phyloP scores from a whole-genome alignment of 2,888 invertebrate species.

The Brenthis daphne region DNA sequence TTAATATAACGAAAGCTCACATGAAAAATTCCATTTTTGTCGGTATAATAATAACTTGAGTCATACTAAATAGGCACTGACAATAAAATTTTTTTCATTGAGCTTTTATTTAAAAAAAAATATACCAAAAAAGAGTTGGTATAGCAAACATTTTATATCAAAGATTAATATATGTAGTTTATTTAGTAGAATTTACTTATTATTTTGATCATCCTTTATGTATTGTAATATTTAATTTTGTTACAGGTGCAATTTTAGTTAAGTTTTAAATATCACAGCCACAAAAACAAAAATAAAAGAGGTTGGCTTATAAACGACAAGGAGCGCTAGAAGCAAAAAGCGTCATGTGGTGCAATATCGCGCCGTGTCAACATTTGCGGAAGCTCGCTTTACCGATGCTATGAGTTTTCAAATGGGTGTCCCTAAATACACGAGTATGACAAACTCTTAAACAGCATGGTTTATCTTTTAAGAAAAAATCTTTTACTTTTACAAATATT shows the following conservation, averaged over 20 bases:
- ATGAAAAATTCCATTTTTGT: background rate
- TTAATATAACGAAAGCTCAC: background rate
- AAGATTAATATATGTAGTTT: no score
- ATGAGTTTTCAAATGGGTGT: constrained; percentile 59
- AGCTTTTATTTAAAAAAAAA: no score
- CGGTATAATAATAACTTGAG: background rate
- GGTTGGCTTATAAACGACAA: background rate
- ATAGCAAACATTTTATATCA: no score
- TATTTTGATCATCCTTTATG: background rate
- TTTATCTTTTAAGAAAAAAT: no score
- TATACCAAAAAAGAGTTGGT: no score
- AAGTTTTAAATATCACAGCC: background rate
- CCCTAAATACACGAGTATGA: constrained; percentile 39
- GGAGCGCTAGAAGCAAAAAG: constrained; percentile 34
- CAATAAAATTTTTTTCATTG: background rate
- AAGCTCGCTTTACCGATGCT: constrained; percentile 59
- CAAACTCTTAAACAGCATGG: constrained; percentile 10
- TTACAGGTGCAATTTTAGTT: background rate
- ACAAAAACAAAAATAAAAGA: constrained; percentile 2
- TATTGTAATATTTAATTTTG: no score
- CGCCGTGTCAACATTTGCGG: constrained; percentile 67
- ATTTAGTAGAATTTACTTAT: background rate
- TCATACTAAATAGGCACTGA: constrained; percentile 1
- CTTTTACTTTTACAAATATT: no score
- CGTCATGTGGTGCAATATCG: constrained; percentile 59